Evolutionary conservation across 2,113 vertebrate genomes (phyloP).

Genomic region (human (Homo sapiens)): DNA sequence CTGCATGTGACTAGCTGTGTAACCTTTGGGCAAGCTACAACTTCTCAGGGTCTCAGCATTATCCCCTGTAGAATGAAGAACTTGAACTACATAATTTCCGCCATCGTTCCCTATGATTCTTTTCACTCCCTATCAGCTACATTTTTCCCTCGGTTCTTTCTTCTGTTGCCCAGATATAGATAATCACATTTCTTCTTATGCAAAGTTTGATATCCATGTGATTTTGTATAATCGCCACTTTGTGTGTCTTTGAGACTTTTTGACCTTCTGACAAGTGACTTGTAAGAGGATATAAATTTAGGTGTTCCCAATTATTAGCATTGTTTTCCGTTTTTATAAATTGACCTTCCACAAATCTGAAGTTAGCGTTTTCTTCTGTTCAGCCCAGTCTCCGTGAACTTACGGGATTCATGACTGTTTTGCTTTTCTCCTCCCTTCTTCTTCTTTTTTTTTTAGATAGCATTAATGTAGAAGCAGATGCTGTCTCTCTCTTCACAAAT

Average conservation of each 20-base stretch:
- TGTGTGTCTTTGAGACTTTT: not conserved
- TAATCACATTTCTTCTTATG: not conserved
- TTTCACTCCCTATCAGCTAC: not conserved
- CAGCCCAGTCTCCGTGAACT: conserved; percentile 45
- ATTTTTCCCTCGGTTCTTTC: not conserved
- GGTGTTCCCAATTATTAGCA: not conserved
- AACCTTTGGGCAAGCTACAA: not conserved
- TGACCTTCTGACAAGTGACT: not conserved
- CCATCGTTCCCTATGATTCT: not conserved
- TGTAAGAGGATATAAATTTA: not conserved
- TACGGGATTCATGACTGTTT: conserved; percentile 54
- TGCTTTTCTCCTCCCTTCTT: conserved; percentile 16
- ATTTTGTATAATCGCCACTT: not conserved
- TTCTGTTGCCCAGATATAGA: not conserved
- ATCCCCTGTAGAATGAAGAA: not conserved
- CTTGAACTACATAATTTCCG: not conserved
- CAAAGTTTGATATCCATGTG: not conserved
- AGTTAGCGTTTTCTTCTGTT: conserved; percentile 2
- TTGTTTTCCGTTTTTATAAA: not conserved
- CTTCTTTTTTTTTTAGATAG: not conserved
- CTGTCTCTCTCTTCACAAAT: conserved; percentile 79
- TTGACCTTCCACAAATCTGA: conserved; percentile 46
- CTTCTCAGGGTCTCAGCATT: not conserved
- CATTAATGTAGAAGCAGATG: conserved; percentile 85
- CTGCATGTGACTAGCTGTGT: not conserved